Evolutionary conservation across 1,140 invertebrate genomes (phyloP).

Genomic region (Drosophila repleta): DNA sequence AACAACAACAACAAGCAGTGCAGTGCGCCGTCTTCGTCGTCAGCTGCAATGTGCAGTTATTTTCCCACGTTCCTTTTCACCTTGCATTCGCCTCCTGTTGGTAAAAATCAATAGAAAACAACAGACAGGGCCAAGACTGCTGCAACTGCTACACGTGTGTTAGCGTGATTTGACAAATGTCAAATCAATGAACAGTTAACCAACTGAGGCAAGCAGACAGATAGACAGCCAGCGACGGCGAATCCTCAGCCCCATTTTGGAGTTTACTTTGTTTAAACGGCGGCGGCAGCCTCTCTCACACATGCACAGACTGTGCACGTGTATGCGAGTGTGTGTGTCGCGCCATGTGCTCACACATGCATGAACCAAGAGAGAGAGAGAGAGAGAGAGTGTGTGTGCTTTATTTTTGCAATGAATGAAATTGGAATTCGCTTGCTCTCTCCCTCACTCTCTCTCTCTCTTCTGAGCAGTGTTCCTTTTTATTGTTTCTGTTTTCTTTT

Average conservation of each 20-base stretch:
- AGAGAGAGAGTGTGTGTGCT: too few relatives aligned
- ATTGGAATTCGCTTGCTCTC: conserved; percentile 12
- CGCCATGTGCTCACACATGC: conserved; percentile 30
- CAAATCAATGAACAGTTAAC: conserved; percentile 71
- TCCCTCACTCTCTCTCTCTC: neutral
- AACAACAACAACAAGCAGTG: conserved; percentile 20
- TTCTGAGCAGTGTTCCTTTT: neutral
- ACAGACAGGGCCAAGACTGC: conserved; percentile 4
- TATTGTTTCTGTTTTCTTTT: conserved; percentile 4
- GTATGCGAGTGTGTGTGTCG: neutral
- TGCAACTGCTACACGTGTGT: conserved; percentile 48
- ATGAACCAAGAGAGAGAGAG: too few relatives aligned
- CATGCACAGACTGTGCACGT: neutral
- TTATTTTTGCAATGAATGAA: conserved; percentile 30
- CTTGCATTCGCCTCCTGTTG: conserved; percentile 29
- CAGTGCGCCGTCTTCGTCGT: neutral
- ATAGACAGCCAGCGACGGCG: too few relatives aligned
- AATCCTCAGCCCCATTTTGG: conserved; percentile 11
- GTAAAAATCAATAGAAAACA: conserved; percentile 74
- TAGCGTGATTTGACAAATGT: conserved; percentile 14
- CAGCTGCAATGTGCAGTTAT: conserved; percentile 51
- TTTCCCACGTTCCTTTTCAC: conserved; percentile 25
- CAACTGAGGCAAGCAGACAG: conserved; percentile 28
- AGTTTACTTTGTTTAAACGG: conserved; percentile 48
- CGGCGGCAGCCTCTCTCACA: conserved; percentile 10